A percentile compares a stretch with the other conserved stretches of the same genome.
These are phyloP conservation scores for Acipenser ruthenus DNA, from an alignment of 2,797 vertebrate genomes.

Conservation along the genomic window DNA sequence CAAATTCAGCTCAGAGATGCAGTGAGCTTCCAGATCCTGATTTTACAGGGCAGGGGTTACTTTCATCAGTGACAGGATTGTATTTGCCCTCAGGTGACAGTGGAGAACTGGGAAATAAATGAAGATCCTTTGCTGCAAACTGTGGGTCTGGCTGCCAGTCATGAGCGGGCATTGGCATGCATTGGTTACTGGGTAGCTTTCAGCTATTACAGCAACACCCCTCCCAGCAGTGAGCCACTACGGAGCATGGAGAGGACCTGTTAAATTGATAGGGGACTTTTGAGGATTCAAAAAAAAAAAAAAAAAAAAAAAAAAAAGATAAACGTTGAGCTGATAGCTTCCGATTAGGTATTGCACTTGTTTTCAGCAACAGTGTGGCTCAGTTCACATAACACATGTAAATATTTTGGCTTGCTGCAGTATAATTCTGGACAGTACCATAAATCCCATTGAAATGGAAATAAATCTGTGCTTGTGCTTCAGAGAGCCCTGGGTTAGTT, in stretches of 20 bases:
- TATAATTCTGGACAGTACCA: too few relatives aligned
- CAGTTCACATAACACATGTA: too few relatives aligned
- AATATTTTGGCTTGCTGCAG: too few relatives aligned
- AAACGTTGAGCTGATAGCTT: slow-evolving; percentile 1
- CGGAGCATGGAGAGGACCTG: neutral
- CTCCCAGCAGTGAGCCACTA: slow-evolving; percentile 1
- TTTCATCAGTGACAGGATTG: slow-evolving; percentile 15
- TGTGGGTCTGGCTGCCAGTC: slow-evolving; percentile 7
- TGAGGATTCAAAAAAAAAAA: neutral
- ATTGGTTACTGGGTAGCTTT: slow-evolving; percentile 7
- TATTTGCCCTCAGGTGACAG: slow-evolving; percentile 18
- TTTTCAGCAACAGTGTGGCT: slow-evolving; percentile 19
- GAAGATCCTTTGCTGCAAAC: slow-evolving; percentile 7
- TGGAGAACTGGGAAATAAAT: slow-evolving; percentile 7
- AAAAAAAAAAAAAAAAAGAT: neutral
- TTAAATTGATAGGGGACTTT: slow-evolving; percentile 2
- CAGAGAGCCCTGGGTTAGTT: too few relatives aligned
- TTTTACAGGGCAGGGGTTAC: slow-evolving; percentile 14
- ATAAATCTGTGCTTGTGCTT: too few relatives aligned
- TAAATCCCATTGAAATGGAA: too few relatives aligned
- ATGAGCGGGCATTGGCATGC: slow-evolving; percentile 1
- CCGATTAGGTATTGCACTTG: slow-evolving; percentile 21
- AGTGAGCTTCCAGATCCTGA: slow-evolving; percentile 11
- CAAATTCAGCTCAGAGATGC: slow-evolving; percentile 7
- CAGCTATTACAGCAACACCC: neutral